Conservation (phyloP, 2,888 invertebrate species). For the Phaedon cochleariae region DNA sequence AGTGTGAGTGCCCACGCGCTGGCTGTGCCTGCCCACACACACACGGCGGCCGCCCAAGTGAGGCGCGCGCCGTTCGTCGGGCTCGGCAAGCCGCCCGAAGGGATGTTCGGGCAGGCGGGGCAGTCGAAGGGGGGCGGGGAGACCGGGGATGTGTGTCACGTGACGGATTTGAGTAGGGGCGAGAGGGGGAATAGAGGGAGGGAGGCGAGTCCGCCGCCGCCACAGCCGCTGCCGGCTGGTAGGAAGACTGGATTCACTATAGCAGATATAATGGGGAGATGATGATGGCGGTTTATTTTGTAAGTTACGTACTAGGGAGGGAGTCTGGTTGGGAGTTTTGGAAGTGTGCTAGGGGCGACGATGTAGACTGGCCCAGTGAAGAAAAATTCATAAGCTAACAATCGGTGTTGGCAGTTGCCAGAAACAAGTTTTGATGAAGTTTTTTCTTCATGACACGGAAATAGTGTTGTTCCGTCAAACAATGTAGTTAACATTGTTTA, state of each 20-base stretch:
- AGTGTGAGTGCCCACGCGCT: too few relatives aligned
- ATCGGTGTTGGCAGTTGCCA: too few relatives aligned
- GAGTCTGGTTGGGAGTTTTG: not conserved
- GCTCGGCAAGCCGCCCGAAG: not conserved
- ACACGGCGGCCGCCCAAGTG: constrained; percentile 37
- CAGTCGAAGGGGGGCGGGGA: constrained; percentile 30
- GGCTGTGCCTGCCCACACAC: too few relatives aligned
- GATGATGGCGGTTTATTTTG: constrained; percentile 42
- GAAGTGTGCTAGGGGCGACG: not conserved
- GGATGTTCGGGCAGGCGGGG: constrained; percentile 37
- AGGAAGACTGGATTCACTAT: constrained; percentile 87
- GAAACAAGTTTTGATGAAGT: too few relatives aligned
- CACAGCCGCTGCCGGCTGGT: constrained; percentile 63
- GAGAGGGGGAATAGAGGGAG: constrained; percentile 50
- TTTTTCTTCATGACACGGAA: too few relatives aligned
- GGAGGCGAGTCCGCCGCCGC: constrained; percentile 46
- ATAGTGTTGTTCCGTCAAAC: too few relatives aligned
- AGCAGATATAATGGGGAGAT: constrained; percentile 90
- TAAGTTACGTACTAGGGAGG: not conserved
- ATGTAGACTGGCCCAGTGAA: too few relatives aligned
- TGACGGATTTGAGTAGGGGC: constrained; percentile 61
- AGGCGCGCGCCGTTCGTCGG: not conserved
- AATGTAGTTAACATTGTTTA: too few relatives aligned
- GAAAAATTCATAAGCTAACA: too few relatives aligned
- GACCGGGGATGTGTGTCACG: constrained; percentile 25